These are phyloP conservation scores for Acleris holmiana DNA, from an alignment of 2,888 invertebrate genomes.

Conservation along the genomic window DNA sequence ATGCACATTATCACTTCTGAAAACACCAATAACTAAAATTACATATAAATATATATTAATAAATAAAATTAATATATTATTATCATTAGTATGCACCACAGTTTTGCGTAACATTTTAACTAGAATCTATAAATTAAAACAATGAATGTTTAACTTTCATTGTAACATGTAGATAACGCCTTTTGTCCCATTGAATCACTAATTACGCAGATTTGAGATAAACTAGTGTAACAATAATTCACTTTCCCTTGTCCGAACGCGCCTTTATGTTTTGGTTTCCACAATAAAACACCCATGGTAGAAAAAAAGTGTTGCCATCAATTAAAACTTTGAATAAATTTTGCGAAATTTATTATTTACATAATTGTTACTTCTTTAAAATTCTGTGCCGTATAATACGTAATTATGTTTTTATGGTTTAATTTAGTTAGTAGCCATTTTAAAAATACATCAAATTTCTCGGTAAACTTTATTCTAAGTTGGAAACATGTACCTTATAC, in stretches of 20 bases:
- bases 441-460: no score
- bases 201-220: conserved; percentile 36
- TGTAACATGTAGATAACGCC: conserved; percentile 26
- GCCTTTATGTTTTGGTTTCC: conserved; percentile 35
- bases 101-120: conserved; percentile 24
- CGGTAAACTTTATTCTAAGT: no score
- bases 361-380: conserved; percentile 15
- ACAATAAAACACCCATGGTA: conserved; percentile 32
- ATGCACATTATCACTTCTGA: not conserved
- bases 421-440: no score
- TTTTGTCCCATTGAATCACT: conserved; percentile 29
- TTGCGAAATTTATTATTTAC: conserved; percentile 17
- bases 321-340: conserved; percentile 19
- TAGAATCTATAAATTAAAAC: conserved; percentile 15
- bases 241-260: conserved; percentile 28
- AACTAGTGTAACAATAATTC: conserved; percentile 37
- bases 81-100: no score
- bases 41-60: no score
- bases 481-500: no score
- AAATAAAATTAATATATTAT: no score
- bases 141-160: conserved; percentile 32
- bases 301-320: conserved; percentile 4
- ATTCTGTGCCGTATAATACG: not conserved
- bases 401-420: no score
- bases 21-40: no score